Conservation (phyloP, 2,797 vertebrate species). For the Eidolon dupreanum region DNA sequence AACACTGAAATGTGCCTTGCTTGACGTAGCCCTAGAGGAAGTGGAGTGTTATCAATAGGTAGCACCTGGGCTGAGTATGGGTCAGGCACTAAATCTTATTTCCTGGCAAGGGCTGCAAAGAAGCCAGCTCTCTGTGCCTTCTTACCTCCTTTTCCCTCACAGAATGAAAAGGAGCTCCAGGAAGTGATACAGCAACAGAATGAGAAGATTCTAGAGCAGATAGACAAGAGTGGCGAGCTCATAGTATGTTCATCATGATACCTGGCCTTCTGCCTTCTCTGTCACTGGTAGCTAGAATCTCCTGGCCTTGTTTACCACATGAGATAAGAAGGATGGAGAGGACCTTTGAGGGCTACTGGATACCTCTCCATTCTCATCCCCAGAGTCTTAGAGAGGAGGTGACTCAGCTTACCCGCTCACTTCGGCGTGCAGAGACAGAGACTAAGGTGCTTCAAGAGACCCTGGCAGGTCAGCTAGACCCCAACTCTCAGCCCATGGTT, state of each 20-base stretch:
- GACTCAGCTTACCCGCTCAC: conserved; percentile 78
- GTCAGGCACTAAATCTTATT: neutral
- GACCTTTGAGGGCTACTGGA: neutral
- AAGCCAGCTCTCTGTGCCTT: conserved; percentile 12
- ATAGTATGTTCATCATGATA: conserved; percentile 69
- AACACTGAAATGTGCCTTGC: neutral
- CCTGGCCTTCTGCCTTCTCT: neutral
- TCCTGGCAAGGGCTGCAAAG: conserved; percentile 35
- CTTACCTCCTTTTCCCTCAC: neutral
- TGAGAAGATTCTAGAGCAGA: conserved; percentile 82
- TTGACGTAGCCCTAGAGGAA: neutral
- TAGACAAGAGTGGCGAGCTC: conserved; percentile 82
- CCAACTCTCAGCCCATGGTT: conserved; percentile 49
- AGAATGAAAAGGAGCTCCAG: conserved; percentile 86
- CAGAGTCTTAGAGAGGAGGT: conserved; percentile 84
- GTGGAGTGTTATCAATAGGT: neutral
- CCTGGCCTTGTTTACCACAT: neutral
- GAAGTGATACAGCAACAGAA: conserved; percentile 84
- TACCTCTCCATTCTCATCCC: neutral
- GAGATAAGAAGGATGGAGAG: neutral
- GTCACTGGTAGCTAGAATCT: neutral
- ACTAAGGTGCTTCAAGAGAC: conserved; percentile 84
- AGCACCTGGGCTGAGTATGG: neutral
- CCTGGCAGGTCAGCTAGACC: conserved; percentile 72
- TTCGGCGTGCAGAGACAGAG: conserved; percentile 82